Evolutionary conservation across 2,797 vertebrate genomes (phyloP).

Genomic region (Perdix hodgsoniae): DNA sequence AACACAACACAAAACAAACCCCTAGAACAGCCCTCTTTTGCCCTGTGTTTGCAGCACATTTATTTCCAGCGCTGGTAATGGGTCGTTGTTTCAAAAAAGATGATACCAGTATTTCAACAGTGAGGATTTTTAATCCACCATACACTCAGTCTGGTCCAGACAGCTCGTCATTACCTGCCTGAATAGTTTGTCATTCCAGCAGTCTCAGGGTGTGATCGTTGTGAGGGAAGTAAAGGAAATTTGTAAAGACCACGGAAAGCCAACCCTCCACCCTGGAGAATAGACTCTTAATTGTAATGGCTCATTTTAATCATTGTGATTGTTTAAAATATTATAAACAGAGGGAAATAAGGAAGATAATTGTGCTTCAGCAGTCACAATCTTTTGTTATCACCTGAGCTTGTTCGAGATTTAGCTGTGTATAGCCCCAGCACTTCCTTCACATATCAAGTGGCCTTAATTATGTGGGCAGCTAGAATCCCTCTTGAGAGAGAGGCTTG

Average conservation of each 20-base stretch:
- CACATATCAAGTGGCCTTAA: conserved; percentile 79
- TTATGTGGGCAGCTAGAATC: conserved; percentile 75
- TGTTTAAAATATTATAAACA: conserved; percentile 78
- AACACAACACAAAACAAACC: not conserved
- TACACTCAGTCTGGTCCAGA: conserved; percentile 53
- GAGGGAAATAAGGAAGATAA: conserved; percentile 72
- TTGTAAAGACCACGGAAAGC: conserved; percentile 54
- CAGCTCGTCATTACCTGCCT: conserved; percentile 2
- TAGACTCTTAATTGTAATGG: conserved; percentile 80
- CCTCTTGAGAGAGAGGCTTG: conserved; percentile 70
- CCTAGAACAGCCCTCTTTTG: conserved; percentile 2
- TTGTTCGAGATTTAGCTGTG: conserved; percentile 65
- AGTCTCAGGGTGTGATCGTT: conserved; percentile 19
- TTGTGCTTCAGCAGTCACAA: conserved; percentile 72
- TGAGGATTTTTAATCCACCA: conserved; percentile 40
- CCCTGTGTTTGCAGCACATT: conserved; percentile 19
- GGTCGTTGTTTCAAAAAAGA: conserved; percentile 39
- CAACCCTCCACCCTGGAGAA: conserved; percentile 64
- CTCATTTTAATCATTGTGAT: conserved; percentile 80
- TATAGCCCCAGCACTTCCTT: conserved; percentile 51
- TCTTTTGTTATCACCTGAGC: conserved; percentile 76
- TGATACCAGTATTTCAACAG: conserved; percentile 29
- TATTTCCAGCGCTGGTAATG: conserved; percentile 18
- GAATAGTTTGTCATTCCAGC: conserved; percentile 49
- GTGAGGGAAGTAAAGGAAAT: conserved; percentile 69